A percentile compares a stretch with the other conserved stretches of the same genome.
Conservation (phyloP, 2,797 vertebrate genomes). For the Alosa sapidissima region DNA sequence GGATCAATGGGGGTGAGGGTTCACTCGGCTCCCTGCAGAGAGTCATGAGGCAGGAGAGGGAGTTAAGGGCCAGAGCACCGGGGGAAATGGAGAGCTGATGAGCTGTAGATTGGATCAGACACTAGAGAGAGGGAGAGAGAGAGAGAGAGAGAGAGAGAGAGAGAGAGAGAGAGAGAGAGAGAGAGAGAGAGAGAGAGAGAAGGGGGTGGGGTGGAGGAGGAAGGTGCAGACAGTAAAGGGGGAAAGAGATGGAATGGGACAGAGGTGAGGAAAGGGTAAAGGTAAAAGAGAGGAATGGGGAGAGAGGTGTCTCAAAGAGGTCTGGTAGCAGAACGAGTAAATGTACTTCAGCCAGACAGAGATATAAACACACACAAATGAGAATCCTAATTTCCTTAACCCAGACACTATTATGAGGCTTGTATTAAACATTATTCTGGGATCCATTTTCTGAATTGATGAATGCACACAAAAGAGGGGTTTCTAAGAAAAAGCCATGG, state of each 20-base stretch:
- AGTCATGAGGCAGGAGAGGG: constrained; percentile 3
- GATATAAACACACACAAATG: background rate
- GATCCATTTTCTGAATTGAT: background rate
- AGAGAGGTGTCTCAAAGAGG: background rate
- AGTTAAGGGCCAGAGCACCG: background rate
- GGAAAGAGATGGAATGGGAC: constrained; percentile 31
- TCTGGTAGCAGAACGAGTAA: background rate
- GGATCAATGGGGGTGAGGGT: constrained; percentile 45
- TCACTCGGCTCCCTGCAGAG: constrained; percentile 32
- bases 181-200: background rate
- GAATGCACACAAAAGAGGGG: background rate
- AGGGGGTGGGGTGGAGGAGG: background rate
- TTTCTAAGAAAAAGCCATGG: background rate
- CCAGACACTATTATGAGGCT: background rate
- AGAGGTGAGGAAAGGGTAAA: constrained; percentile 22
- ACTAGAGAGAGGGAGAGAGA: constrained; percentile 13
- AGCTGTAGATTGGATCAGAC: constrained; percentile 11
- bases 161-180: constrained; percentile 10
- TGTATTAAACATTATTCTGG: background rate
- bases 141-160: constrained; percentile 8
- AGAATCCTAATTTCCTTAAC: background rate
- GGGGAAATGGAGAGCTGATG: constrained; percentile 9
- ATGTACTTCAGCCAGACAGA: background rate
- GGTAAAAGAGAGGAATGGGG: background rate
- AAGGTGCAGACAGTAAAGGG: background rate